phyloP scores from a whole-genome alignment of 2,888 invertebrate species.

The Pelosia muscerda region DNA sequence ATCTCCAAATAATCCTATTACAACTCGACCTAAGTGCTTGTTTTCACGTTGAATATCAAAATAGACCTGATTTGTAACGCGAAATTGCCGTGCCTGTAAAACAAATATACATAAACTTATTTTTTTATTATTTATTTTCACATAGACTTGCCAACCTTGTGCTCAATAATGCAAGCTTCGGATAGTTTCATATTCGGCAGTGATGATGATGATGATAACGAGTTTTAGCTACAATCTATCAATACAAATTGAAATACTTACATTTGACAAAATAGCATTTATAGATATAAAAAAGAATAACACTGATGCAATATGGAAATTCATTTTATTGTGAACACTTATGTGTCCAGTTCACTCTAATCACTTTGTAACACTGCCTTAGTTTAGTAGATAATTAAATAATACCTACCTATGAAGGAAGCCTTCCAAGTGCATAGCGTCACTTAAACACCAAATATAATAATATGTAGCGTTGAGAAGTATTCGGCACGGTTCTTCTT shows the following conservation, averaged over 20 bases:
- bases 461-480: background rate
- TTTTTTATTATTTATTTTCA: no score
- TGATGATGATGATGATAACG: no score
- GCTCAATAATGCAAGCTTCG: no score
- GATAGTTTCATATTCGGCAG: no score
- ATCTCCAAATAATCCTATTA: conserved; percentile 96
- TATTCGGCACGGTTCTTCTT: background rate
- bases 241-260: conserved; percentile 38
- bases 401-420: conserved; percentile 39
- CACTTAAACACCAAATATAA: background rate
- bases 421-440: conserved; percentile 32
- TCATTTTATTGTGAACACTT: conserved; percentile 41
- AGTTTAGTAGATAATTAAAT: conserved; percentile 43
- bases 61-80: conserved; percentile 93
- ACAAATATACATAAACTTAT: background rate
- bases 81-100: conserved; percentile 87
- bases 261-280: conserved; percentile 47
- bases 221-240: background rate
- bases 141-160: no score
- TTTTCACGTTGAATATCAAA: conserved; percentile 93
- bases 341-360: conserved; percentile 27
- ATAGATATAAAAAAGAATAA: conserved; percentile 44
- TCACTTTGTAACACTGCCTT: conserved; percentile 27
- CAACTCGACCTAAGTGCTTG: conserved; percentile 91
- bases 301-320: conserved; percentile 42